Base-by-base conservation (phyloP, 2,888 invertebrate species). In the Ochropacha duplaris region DNA sequence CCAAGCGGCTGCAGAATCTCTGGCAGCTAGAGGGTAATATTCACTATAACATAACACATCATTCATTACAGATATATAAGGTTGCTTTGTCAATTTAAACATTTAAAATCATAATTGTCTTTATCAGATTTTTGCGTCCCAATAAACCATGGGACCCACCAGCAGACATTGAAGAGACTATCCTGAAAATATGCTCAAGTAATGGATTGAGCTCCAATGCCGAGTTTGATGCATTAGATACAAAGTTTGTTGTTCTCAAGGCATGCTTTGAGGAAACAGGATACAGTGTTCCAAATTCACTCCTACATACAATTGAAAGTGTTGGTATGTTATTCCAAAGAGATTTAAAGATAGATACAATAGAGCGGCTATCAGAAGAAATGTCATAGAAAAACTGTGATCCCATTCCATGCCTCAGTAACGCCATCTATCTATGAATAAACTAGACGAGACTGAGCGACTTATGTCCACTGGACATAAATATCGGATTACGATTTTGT, bases 241-340 rank as follows among this genome's bases (percentile, higher is more conserved):
- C 90, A 11, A 96, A 97, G 83, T 97, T 95, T 81, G 87, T 94
- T 34, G 87, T 98, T 9, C 90, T 98, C 4, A 93, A 94, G 34
- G 94, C 94, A 6, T 97, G 97, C 74, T 95, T 92, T 64, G 88
- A 94, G 50, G 94, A 95, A 80, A 96, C 98, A 61, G 91, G 96
- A 8, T 96, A 98, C 82, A 83, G 94, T 62, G 94, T 99, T 12
- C 97, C 98, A 0, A 98, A 97, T 91, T 97, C 97, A 0, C 84
- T 95, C 55, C 86, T 99, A n/a, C 94, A 95, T 74, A 93, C 94
- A 54, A 95, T 99, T 61, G 94, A 94, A 71, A 96, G 95, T 54
- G 93, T 98, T 55, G 95, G 96, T 95, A 87, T 83, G 92, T 78
- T 57, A n/a, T n/a, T n/a, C n/a, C n/a, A n/a, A n/a, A n/a, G n/a